phyloP scores from a whole-genome alignment of 2,888 invertebrate genomes.

The Drosophila sordidula region DNA sequence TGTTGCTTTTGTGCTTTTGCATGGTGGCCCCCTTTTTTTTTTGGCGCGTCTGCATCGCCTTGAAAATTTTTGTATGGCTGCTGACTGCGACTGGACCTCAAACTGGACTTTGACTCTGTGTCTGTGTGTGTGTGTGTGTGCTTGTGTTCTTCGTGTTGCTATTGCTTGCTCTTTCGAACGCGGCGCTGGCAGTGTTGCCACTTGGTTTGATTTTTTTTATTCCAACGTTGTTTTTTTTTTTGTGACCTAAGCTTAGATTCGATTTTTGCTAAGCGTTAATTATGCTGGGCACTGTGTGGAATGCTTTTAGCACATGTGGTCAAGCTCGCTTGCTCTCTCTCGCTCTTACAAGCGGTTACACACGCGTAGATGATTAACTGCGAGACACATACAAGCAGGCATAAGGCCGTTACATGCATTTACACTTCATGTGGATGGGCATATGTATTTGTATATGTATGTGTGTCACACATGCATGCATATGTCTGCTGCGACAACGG shows the following conservation, averaged over 20 bases:
- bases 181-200: conserved; percentile 61
- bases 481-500: conserved; percentile 59
- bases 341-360: conserved; percentile 1
- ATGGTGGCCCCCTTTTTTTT: conserved; percentile 65
- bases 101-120: conserved; percentile 57
- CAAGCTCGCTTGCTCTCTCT: conserved; percentile 34
- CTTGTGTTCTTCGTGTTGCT: conserved; percentile 23
- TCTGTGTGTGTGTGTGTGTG: conserved; percentile 23
- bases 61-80: conserved; percentile 76
- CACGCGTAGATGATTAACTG: conserved; percentile 46
- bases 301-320: conserved; percentile 65
- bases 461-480: conserved; percentile 37
- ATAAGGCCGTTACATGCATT: conserved; percentile 30
- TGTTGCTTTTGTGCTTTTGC: conserved; percentile 50
- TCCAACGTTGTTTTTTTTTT: conserved; percentile 15
- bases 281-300: conserved; percentile 63
- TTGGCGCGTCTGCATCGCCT: conserved; percentile 78
- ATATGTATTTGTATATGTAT: conserved; percentile 25
- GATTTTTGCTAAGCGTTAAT: conserved; percentile 79
- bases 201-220: conserved; percentile 36
- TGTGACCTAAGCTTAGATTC: conserved; percentile 68
- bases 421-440: conserved; percentile 8
- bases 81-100: conserved; percentile 59
- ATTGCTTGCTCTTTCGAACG: conserved; percentile 47
- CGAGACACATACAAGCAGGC: conserved; percentile 15